phyloP scores from a whole-genome alignment of 2,797 vertebrate genomes.

The Rhincodon typus region DNA sequence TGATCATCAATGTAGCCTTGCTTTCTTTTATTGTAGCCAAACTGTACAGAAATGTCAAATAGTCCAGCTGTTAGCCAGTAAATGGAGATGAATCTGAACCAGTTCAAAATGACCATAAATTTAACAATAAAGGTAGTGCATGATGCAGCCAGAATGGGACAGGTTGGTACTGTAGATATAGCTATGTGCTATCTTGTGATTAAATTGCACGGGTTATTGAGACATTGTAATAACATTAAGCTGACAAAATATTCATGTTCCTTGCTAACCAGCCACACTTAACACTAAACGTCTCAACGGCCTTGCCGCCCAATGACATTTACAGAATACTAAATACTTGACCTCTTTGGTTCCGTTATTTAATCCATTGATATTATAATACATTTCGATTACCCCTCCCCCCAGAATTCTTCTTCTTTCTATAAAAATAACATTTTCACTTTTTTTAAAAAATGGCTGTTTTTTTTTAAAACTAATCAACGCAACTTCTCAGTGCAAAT shows the following conservation, averaged over 20 bases:
- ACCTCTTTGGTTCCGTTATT: conserved; percentile 99
- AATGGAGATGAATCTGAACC: conserved; percentile 12
- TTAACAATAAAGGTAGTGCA: neutral
- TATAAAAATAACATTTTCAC: conserved; percentile 94
- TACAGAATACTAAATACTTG: conserved; percentile 73
- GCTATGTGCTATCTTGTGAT: neutral
- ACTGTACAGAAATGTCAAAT: conserved; percentile 86
- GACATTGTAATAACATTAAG: neutral
- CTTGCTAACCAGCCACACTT: neutral
- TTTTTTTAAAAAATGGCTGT: conserved; percentile 75
- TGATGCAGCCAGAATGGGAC: neutral
- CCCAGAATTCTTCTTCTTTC: conserved; percentile 81
- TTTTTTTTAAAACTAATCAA: conserved; percentile 67
- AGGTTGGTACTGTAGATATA: neutral
- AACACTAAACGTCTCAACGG: conserved; percentile 68
- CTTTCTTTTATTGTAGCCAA: conserved; percentile 81
- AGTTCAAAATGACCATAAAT: neutral
- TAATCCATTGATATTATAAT: conserved; percentile 99
- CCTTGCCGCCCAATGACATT: conserved; percentile 80
- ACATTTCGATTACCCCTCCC: conserved; percentile 66
- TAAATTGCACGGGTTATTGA: conserved; percentile 3
- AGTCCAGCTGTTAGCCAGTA: conserved; percentile 47
- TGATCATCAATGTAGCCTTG: conserved; percentile 69
- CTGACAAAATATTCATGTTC: neutral
- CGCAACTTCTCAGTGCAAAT: conserved; percentile 99